phyloP scores from a whole-genome alignment of 1,140 invertebrate genomes.

The Nasonia giraulti region DNA sequence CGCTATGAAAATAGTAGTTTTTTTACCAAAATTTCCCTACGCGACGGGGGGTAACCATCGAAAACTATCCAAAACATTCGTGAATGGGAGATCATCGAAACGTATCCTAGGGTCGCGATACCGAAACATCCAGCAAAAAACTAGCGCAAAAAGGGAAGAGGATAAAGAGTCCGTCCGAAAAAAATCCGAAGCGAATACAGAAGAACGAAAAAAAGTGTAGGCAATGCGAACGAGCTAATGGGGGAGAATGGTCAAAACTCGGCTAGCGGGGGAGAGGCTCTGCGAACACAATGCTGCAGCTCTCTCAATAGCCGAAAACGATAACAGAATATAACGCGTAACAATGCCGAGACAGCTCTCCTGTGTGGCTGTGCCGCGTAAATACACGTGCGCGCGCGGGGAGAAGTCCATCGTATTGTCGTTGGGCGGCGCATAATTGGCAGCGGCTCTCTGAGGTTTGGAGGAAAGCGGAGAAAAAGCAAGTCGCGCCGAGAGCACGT shows the following conservation, averaged over 20 bases:
- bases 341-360: constrained; percentile 40
- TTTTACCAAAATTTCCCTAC: not conserved
- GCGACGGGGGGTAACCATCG: not conserved
- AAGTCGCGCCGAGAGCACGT: constrained; percentile 48
- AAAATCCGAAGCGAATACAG: constrained; percentile 26
- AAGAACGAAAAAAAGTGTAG: constrained; percentile 46
- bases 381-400: not conserved
- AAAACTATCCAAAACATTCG: constrained; percentile 24
- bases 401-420: constrained; percentile 50
- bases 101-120: constrained; percentile 22
- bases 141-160: constrained; percentile 18
- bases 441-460: constrained; percentile 40
- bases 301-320: constrained; percentile 46
- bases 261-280: constrained; percentile 1
- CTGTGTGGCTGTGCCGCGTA: not conserved
- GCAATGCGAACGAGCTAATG: constrained; percentile 55
- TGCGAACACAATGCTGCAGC: constrained; percentile 24
- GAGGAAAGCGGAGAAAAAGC: constrained; percentile 48
- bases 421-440: constrained; percentile 46
- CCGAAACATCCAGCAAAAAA: constrained; percentile 39
- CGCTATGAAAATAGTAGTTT: not conserved
- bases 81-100: constrained; percentile 15
- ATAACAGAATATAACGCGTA: constrained; percentile 47
- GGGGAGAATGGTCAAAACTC: constrained; percentile 55
- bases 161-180: constrained; percentile 14